These are phyloP conservation scores for Girardia tigrina DNA, from an alignment of 2,888 invertebrate genomes.

Conservation along the genomic window DNA sequence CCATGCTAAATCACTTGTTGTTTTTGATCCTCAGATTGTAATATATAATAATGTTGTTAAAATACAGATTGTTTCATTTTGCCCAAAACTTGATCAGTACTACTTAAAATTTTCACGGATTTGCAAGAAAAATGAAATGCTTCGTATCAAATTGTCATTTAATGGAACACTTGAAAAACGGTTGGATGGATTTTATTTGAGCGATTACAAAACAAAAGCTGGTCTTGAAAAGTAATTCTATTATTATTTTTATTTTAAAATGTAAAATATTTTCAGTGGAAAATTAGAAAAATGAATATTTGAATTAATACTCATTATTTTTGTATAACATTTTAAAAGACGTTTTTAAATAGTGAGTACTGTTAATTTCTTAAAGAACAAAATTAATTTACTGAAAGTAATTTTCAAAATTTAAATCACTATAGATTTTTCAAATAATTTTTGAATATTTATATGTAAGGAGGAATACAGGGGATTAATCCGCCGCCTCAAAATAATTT, in stretches of 20 bases:
- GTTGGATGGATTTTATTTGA: conserved; percentile 32
- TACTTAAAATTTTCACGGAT: not conserved
- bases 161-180: conserved; percentile 29
- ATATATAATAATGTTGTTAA: not conserved
- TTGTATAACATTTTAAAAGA: too few species aligned
- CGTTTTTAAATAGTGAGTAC: too few species aligned
- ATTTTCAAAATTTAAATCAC: too few species aligned
- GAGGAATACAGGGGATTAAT: too few species aligned
- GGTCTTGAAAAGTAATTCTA: conserved; percentile 18
- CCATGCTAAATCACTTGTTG: conserved; percentile 18
- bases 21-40: not conserved
- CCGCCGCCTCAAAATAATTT: too few species aligned
- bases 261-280: too few species aligned
- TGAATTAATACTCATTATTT: too few species aligned
- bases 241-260: conserved; percentile 18
- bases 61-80: not conserved
- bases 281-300: too few species aligned
- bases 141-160: conserved; percentile 16
- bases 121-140: not conserved
- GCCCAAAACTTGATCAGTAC: conserved; percentile 24
- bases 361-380: too few species aligned
- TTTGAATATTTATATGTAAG: too few species aligned
- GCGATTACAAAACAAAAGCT: conserved; percentile 20
- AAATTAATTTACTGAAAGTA: too few species aligned
- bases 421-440: too few species aligned